Conservation (phyloP, 2,888 invertebrate genomes). For the Lepeophtheirus nordmannii region DNA sequence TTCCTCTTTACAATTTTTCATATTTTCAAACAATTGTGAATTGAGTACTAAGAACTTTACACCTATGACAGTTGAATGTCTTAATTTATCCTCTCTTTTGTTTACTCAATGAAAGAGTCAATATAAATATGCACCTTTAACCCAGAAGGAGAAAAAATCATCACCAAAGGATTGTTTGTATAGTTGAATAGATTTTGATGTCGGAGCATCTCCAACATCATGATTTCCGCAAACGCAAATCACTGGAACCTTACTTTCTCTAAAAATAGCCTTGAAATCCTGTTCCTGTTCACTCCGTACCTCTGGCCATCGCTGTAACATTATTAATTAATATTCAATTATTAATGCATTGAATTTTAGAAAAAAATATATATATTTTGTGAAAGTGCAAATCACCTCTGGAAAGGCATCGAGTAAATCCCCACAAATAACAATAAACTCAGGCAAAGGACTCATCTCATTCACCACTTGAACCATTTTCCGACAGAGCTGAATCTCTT, state of each 20-base stretch:
- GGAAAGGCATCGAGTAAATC: constrained; percentile 40
- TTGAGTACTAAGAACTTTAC: constrained; percentile 39
- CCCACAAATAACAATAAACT: constrained; percentile 39
- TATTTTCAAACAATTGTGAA: constrained; percentile 36
- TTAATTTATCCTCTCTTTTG: too few species aligned
- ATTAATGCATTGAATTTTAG: constrained; percentile 11
- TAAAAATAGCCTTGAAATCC: constrained; percentile 35
- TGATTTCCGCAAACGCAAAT: constrained; percentile 42
- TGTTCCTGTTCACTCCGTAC: constrained; percentile 34
- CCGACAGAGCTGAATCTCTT: constrained; percentile 35
- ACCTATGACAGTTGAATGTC: constrained; percentile 33
- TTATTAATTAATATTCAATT: constrained; percentile 21
- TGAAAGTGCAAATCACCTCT: constrained; percentile 27
- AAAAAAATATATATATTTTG: not conserved
- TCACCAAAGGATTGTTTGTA: constrained; percentile 35
- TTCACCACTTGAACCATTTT: constrained; percentile 36
- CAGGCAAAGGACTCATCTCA: constrained; percentile 36
- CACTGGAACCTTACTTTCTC: constrained; percentile 35
- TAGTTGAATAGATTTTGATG: constrained; percentile 31
- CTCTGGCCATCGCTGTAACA: constrained; percentile 26
- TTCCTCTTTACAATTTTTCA: constrained; percentile 31
- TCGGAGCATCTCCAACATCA: constrained; percentile 39
- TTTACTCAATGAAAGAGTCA: not conserved
- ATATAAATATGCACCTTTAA: not conserved
- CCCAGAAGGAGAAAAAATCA: constrained; percentile 40